Percentiles rank a stretch among this genome's conserved stretches.
phyloP scores from a whole-genome alignment of 2,113 vertebrate species.

The Gasterosteus aculeatus region DNA sequence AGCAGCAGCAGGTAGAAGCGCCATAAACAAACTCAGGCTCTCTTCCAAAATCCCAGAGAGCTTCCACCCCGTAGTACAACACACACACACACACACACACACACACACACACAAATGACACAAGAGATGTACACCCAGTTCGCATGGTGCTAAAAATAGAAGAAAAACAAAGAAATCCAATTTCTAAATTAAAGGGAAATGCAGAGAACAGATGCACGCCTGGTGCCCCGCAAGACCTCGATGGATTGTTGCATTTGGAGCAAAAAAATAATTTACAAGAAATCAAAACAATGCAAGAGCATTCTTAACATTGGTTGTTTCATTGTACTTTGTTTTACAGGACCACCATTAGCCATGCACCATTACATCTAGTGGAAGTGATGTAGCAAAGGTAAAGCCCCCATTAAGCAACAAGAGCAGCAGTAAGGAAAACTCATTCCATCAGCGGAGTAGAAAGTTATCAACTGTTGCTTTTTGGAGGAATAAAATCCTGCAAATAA shows the following conservation, averaged over 20 bases:
- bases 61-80: slow-evolving; percentile 32
- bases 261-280: slow-evolving; percentile 80
- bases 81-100: slow-evolving; percentile 11
- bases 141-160: slow-evolving; percentile 62
- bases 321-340: slow-evolving; percentile 58
- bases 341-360: slow-evolving; percentile 59
- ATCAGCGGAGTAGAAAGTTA: slow-evolving; percentile 35
- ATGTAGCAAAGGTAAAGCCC: slow-evolving; percentile 47
- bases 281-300: slow-evolving; percentile 54
- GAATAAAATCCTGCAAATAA: slow-evolving; percentile 38
- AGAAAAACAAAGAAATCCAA: slow-evolving; percentile 44
- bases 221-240: slow-evolving; percentile 64
- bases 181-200: slow-evolving; percentile 69
- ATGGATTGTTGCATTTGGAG: slow-evolving; percentile 54
- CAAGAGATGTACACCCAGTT: slow-evolving; percentile 45
- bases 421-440: slow-evolving; percentile 41
- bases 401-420: slow-evolving; percentile 54
- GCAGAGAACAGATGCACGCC: slow-evolving; percentile 62
- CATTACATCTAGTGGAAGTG: slow-evolving; percentile 60
- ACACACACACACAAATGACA: slow-evolving; percentile 22
- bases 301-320: slow-evolving; percentile 57
- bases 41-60: slow-evolving; percentile 41
- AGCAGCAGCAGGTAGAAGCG: slow-evolving; percentile 68
- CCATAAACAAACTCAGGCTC: slow-evolving; percentile 43
- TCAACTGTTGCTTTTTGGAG: slow-evolving; percentile 50